phyloP scores from a whole-genome alignment of 1,140 invertebrate genomes.

The Lethrus apterus region DNA sequence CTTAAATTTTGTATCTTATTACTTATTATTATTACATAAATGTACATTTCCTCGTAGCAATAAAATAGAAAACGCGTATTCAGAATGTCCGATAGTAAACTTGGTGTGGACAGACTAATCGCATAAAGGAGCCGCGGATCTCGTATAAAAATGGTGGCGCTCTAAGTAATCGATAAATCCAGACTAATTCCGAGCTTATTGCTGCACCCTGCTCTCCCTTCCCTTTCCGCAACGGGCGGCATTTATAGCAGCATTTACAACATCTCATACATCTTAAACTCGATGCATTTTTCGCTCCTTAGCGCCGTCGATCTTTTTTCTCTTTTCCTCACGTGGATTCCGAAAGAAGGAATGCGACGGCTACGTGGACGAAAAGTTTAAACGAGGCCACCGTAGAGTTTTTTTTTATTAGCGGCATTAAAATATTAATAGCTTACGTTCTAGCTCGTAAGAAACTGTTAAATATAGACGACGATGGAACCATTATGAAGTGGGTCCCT shows the following conservation, averaged over 20 bases:
- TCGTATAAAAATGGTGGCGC: slow-evolving; percentile 29
- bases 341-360: no score
- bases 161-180: slow-evolving; percentile 34
- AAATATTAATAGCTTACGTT: no score
- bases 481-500: no score
- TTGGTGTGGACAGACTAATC: slow-evolving; percentile 9
- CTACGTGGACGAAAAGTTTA: no score
- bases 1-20: no score
- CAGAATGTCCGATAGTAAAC: slow-evolving; percentile 10
- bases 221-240: background rate
- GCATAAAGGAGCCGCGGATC: slow-evolving; percentile 28
- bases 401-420: no score
- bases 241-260: background rate
- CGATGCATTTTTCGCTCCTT: background rate
- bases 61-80: slow-evolving; percentile 1
- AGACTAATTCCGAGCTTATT: slow-evolving; percentile 36
- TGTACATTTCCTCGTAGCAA: no score
- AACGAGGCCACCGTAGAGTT: no score
- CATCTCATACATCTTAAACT: background rate
- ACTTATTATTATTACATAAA: no score
- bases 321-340: no score
- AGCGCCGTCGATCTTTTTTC: background rate
- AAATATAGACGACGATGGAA: no score
- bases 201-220: slow-evolving; percentile 13
- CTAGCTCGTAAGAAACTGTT: no score